These are phyloP conservation scores for Python bivittatus DNA, from an alignment of 2,113 vertebrate species.

Conservation along the genomic window DNA sequence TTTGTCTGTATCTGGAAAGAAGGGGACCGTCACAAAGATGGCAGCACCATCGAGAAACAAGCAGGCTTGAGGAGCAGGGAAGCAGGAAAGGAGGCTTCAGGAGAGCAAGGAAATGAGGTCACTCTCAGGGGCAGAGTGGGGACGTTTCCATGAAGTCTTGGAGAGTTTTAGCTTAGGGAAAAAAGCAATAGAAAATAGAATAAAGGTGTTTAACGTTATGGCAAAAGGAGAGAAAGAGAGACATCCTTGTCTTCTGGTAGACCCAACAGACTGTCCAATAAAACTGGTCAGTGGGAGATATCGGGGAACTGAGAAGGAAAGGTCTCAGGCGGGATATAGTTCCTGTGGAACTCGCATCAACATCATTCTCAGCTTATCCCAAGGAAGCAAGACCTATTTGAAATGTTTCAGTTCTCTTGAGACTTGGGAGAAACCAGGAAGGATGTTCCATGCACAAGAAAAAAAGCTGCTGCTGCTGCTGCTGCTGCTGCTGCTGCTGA, in stretches of 20 bases:
- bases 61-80: fast-evolving
- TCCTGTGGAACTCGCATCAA: neutral
- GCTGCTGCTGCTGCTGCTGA: too few relatives aligned
- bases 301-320: neutral
- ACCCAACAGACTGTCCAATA: neutral
- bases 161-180: neutral
- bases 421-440: neutral
- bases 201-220: neutral
- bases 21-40: fast-evolving
- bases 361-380: neutral
- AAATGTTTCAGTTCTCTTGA: neutral
- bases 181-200: neutral
- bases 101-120: too few relatives aligned
- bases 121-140: fast-evolving
- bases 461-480: too few relatives aligned
- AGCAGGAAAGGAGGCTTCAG: neutral
- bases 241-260: neutral
- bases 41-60: fast-evolving
- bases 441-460: too few relatives aligned
- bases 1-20: conserved; percentile 41
- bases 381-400: neutral
- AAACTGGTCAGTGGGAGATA: neutral
- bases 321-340: neutral
- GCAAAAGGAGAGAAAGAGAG: neutral
- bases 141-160: neutral